Percentiles rank a stretch among this genome's conserved stretches.
These are phyloP conservation scores for Caenorhabditis angaria DNA, from an alignment of 2,888 invertebrate species.

Conservation along the genomic window DNA sequence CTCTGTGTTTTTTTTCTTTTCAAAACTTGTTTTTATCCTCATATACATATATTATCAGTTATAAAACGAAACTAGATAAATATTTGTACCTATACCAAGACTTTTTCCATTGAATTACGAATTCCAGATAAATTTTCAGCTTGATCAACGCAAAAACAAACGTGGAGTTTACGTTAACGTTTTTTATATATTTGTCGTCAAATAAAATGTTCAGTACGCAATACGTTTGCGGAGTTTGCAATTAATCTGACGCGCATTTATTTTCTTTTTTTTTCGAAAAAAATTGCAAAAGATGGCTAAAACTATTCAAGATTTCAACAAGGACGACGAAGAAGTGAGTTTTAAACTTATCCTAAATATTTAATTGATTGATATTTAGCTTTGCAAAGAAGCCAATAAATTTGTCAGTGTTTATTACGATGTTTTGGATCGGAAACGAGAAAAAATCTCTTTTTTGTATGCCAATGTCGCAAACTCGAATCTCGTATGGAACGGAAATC, in stretches of 20 bases:
- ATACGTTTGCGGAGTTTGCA: not conserved
- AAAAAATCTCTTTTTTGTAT: slow-evolving; percentile 50
- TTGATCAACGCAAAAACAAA: no score
- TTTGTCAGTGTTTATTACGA: slow-evolving; percentile 90
- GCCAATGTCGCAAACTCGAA: slow-evolving; percentile 79
- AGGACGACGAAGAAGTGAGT: slow-evolving; percentile 37
- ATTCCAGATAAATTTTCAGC: no score
- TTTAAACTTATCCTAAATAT: not conserved
- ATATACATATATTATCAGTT: slow-evolving; percentile 3
- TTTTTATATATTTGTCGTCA: no score
- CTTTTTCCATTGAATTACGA: no score
- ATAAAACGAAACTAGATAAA: slow-evolving; percentile 12
- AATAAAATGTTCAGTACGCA: not conserved
- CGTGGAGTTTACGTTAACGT: no score
- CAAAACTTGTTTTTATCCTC: slow-evolving; percentile 7
- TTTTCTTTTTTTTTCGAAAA: not conserved
- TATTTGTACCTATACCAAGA: slow-evolving; percentile 5
- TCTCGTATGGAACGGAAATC: slow-evolving; percentile 91
- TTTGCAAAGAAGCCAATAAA: slow-evolving; percentile 79
- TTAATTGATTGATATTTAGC: slow-evolving; percentile 17
- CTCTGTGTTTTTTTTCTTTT: slow-evolving; percentile 9
- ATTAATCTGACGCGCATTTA: not conserved
- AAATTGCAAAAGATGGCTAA: not conserved
- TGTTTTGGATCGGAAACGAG: slow-evolving; percentile 82
- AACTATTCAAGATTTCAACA: slow-evolving; percentile 21